A percentile compares a stretch with the other conserved stretches of the same genome.
These are phyloP conservation scores for Parazoanthus swiftii DNA, from an alignment of 92 coral and sea anemone species.

Conservation along the genomic window DNA sequence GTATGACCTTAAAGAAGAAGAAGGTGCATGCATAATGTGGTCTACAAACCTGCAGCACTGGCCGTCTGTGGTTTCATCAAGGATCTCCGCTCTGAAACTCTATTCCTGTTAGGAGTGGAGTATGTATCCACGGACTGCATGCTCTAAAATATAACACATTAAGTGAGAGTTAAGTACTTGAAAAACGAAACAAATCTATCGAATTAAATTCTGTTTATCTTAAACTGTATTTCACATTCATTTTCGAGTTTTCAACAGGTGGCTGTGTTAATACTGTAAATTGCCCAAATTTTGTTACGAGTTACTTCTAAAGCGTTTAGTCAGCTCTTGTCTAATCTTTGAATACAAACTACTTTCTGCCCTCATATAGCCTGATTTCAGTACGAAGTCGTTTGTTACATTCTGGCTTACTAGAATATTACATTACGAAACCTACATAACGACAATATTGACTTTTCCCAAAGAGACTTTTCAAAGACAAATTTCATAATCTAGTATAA, in stretches of 20 bases:
- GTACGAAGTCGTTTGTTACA: too few species aligned
- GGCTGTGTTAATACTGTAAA: too few species aligned
- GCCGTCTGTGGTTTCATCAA: constrained; percentile 11
- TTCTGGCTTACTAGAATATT: background rate
- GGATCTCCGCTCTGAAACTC: background rate
- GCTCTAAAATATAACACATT: background rate
- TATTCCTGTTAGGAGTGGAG: background rate
- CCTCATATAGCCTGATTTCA: background rate
- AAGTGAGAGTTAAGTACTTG: background rate
- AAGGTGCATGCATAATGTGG: background rate
- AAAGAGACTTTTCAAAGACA: too few species aligned
- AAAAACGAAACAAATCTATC: background rate
- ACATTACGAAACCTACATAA: too few species aligned
- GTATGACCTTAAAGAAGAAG: too few species aligned
- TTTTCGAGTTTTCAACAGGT: too few species aligned
- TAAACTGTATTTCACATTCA: background rate
- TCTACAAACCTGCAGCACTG: constrained; percentile 22
- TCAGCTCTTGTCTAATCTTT: background rate
- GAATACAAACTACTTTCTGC: too few species aligned
- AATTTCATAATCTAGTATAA: too few species aligned
- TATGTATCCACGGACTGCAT: background rate
- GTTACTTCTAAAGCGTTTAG: background rate
- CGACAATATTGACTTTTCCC: too few species aligned
- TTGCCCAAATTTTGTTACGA: background rate
- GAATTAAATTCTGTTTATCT: background rate